Evolutionary conservation across 2,113 vertebrate species (phyloP).

Genomic region (Pseudorhombus dupliciocellatus): DNA sequence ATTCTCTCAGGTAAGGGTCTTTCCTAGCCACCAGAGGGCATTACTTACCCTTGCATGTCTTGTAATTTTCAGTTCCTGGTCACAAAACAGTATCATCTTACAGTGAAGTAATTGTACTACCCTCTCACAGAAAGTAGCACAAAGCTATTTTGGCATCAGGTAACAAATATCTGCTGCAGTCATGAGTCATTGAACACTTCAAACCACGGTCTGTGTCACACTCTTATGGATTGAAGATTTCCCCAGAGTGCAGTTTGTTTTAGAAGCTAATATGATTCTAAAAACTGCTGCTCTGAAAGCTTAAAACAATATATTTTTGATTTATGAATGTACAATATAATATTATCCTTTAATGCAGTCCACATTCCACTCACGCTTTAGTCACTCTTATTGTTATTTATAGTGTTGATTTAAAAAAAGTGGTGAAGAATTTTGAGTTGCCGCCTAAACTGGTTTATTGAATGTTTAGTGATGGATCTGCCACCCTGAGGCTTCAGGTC

Average conservation of each 20-base stretch:
- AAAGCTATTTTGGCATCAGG: neutral
- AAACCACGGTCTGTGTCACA: neutral
- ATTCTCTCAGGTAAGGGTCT: neutral
- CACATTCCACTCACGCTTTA: neutral
- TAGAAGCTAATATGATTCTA: neutral
- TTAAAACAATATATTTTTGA: neutral
- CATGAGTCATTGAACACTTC: neutral
- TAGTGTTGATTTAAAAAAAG: neutral
- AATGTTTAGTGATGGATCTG: neutral
- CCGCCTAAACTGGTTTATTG: neutral
- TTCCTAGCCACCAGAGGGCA: conserved; percentile 56
- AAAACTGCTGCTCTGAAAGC: neutral
- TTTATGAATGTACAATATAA: neutral
- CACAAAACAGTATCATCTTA: neutral
- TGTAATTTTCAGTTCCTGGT: neutral
- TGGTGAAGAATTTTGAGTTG: neutral
- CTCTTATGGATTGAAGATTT: neutral
- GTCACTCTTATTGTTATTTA: neutral
- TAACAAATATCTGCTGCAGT: neutral
- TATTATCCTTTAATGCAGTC: neutral
- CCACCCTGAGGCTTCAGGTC: conserved; percentile 2
- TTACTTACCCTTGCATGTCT: neutral
- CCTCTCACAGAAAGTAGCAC: neutral
- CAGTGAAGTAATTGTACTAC: neutral
- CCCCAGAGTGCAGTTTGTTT: neutral